Conservation (phyloP, 1,140 invertebrate species). For the Charaxes varanes region DNA sequence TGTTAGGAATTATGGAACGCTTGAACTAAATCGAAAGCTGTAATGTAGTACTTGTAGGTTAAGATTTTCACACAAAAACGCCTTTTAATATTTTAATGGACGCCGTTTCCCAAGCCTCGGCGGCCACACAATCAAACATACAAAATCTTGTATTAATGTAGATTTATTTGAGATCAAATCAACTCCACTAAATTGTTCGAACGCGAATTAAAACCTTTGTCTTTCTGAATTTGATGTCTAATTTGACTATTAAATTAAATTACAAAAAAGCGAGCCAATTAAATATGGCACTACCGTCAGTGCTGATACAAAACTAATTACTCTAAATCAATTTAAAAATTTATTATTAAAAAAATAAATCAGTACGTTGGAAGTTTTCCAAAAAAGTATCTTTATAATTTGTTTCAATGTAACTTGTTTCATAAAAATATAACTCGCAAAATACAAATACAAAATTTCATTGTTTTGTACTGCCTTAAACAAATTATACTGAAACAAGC, state of each 20-base stretch:
- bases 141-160: conserved; percentile 22
- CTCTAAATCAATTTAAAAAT: conserved; percentile 48
- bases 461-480: conserved; percentile 1
- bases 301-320: conserved; percentile 59
- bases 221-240: conserved; percentile 65
- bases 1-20: too few relatives aligned
- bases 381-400: conserved; percentile 31
- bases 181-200: conserved; percentile 47
- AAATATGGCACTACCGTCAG: conserved; percentile 69
- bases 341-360: conserved; percentile 58
- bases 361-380: conserved; percentile 66
- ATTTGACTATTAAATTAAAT: conserved; percentile 65
- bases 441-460: too few relatives aligned
- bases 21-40: too few relatives aligned
- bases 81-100: too few relatives aligned
- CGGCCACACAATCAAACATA: conserved; percentile 4
- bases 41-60: too few relatives aligned
- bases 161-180: conserved; percentile 59
- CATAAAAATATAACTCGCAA: too few relatives aligned
- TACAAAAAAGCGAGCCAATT: conserved; percentile 63
- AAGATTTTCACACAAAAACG: too few relatives aligned
- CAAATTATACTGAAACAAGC: conserved; percentile 9
- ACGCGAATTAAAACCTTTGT: conserved; percentile 37
- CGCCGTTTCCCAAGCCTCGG: background rate
- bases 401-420: conserved; percentile 8